phyloP scores from a whole-genome alignment of 2,888 invertebrate species.

The Biston betularia region DNA sequence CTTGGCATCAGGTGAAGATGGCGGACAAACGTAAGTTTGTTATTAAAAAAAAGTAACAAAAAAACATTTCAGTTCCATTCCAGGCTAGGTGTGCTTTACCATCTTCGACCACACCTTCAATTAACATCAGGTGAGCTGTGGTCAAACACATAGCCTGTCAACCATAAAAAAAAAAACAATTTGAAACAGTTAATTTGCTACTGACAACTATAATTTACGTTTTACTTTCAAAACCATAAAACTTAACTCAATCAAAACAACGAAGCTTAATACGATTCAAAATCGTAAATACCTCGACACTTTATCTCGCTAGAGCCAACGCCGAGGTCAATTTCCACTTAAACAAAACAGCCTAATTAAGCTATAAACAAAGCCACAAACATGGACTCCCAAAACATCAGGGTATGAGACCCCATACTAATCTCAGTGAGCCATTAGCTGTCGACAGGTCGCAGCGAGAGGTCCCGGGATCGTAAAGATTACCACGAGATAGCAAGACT shows the following conservation, averaged over 20 bases:
- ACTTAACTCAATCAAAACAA: conserved; percentile 72
- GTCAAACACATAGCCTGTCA: too few species aligned
- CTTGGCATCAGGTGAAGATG: too few species aligned
- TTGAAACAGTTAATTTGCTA: background rate
- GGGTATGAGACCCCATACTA: conserved; percentile 66
- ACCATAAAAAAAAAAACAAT: background rate
- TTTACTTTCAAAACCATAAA: conserved; percentile 39
- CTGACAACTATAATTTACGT: conserved; percentile 16
- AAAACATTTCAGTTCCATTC: too few species aligned
- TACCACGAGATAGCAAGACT: conserved; percentile 82
- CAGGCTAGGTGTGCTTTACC: too few species aligned
- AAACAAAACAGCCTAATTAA: conserved; percentile 86
- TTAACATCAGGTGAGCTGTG: too few species aligned
- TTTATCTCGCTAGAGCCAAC: conserved; percentile 79
- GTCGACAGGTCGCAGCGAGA: conserved; percentile 81
- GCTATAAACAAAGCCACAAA: conserved; percentile 85
- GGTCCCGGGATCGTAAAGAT: conserved; percentile 83
- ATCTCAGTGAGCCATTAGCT: conserved; percentile 81
- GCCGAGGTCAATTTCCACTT: conserved; percentile 75
- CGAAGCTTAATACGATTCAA: conserved; percentile 62
- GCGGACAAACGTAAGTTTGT: too few species aligned
- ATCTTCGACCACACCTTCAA: too few species aligned
- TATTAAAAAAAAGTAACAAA: too few species aligned
- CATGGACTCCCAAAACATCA: conserved; percentile 78
- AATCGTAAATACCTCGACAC: conserved; percentile 84